These are phyloP conservation scores for Scaptomyza flava DNA, from an alignment of 2,888 invertebrate genomes.

Conservation along the genomic window DNA sequence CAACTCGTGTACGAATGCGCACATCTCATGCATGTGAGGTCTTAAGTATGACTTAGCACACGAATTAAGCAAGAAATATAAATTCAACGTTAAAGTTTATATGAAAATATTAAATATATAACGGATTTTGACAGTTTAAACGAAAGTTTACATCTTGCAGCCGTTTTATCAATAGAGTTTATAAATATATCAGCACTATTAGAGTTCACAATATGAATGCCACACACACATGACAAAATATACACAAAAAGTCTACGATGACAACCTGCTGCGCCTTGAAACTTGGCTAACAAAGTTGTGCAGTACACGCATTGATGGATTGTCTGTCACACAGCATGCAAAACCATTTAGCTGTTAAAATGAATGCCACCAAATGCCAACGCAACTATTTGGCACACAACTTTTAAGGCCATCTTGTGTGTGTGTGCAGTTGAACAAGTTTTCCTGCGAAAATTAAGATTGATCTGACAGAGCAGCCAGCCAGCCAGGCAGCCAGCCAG, in stretches of 20 bases:
- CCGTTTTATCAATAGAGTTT: no score
- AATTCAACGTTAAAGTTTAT: neutral
- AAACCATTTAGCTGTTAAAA: constrained; percentile 53
- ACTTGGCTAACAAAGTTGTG: constrained; percentile 49
- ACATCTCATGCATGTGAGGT: neutral
- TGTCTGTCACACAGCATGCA: constrained; percentile 47
- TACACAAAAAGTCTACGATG: neutral
- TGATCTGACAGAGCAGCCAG: constrained; percentile 26
- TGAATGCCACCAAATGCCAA: constrained; percentile 44
- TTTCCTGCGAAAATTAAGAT: constrained; percentile 44
- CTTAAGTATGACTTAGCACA: neutral
- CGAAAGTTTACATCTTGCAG: no score
- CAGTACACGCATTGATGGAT: constrained; percentile 63
- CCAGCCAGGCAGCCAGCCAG: constrained; percentile 12
- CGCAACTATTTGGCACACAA: constrained; percentile 55
- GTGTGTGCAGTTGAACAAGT: constrained; percentile 31
- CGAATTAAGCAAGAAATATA: neutral
- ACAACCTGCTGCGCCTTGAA: constrained; percentile 4
- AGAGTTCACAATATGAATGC: neutral
- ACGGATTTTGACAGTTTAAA: neutral
- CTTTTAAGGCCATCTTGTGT: constrained; percentile 51
- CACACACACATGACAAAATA: constrained; percentile 4
- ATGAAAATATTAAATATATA: no score
- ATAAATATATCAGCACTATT: no score
- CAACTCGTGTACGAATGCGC: neutral